Evolutionary conservation across 2,113 vertebrate genomes (phyloP), one percentile per base, ranked within the genome.

Genomic region (Rhagologus leucostigma): DNA sequence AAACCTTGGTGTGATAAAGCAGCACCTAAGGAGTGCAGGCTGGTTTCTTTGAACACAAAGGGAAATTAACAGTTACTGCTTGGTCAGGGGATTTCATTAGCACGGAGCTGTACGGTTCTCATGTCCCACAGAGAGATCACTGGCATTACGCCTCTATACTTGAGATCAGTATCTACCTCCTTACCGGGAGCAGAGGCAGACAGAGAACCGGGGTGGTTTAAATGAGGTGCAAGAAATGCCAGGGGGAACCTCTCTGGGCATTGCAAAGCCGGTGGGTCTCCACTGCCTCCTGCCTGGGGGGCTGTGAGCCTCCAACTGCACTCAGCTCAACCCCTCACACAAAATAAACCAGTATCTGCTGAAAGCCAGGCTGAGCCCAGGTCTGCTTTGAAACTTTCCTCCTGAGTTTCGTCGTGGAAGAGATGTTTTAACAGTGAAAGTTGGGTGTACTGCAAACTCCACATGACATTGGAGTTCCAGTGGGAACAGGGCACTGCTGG

Each of bases 101-200:
- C 50, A 70, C 35, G 49, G 33, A 27, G 42, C 29, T 87, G 39
- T 84, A 27, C 3, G 0, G 6, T 91, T 96, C 87, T 92, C 53
- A 37, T 78, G 71, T 90, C 64, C 76, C 92, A 84, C 1, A 0
- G 42, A 92, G 71, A 88, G 71, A 93, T 77, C 63, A 20, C 37
- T 77, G 74, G 57, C 52, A 16, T 80, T 68, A 62, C 0, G 26
- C 67, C 84, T 85, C 85, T 90, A 47, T 70, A 74, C 52, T 56
- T 75, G 87, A 90, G 90, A 95, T 90, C 20, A 20, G 35, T 88
- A 88, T 95, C 85, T 96, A 26, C 49, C 32, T 81, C 10, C 39
- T 65, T 74, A 80, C 22, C 24, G 20, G 56, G 44, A 92, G 52
- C 50, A 94, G 75, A 88, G 37, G 59, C n/a, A 90, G 64, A 59